Base-by-base conservation (phyloP, 1,140 invertebrate genomes). In the Hydropsyche tenuis region DNA sequence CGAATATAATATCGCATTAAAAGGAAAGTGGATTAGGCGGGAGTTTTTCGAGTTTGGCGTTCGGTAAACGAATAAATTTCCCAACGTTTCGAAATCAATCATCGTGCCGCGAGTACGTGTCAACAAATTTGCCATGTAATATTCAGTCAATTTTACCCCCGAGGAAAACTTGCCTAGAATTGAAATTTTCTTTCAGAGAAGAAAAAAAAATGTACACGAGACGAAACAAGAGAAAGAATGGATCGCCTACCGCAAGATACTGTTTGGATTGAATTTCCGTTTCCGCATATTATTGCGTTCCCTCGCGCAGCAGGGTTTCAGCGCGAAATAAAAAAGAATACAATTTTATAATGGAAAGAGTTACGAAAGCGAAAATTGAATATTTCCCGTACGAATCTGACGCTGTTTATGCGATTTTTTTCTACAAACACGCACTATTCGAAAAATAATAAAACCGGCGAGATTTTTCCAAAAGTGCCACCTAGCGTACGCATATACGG, bases 101-200 rank as follows among this genome's bases (percentile, higher is more conserved):
- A 70, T 46, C 68, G 48, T n/a, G 56, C 2, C 23, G 48, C 51
- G 23, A 27, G 27, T 25, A 70, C 18, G 51, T 70, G 68, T 70
- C 68, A 70, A 70, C 68, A 70, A 45, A 70, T 70, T 70, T 37
- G 27, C 68, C 16, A 70, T 70, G 51, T 70, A 56, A 70, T 70
- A 70, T 70, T 70, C 68, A 70, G 68, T 70, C 68, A 70, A 70
- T 70, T 70, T 70, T 37, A 56, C 66, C 66, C 51, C 68, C 14
- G 30, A 56, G 68, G 48, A 43, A 70, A 70, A 70, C 68, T 70
- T 70, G 48, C 68, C 48, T 70, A 37, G 68, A 70, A 70, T 70
- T 70, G 68, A 69, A 69, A 69, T 43, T 69, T 69, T 51, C 16
- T 48, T 45, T 45, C 25, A 30, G 37, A 65, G 27, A 27, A 37